Conservation (phyloP, 2,113 vertebrate species). For the Rhabdornis inornatus region DNA sequence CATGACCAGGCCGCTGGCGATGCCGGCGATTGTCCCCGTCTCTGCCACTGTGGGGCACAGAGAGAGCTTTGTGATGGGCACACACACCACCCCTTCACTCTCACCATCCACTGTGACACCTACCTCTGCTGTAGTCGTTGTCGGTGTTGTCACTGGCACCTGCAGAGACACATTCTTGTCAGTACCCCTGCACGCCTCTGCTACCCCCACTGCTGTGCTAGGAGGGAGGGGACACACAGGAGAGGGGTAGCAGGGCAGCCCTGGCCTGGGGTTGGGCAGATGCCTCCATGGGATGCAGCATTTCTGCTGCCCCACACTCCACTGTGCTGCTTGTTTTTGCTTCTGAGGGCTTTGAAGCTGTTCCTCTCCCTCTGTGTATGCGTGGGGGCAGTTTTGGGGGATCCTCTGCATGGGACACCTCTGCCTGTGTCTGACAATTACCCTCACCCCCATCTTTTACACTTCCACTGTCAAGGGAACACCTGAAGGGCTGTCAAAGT, state of each 20-base stretch:
- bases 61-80: neutral
- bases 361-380: neutral
- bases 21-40: conserved; percentile 87
- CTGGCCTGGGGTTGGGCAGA: neutral
- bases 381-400: too few species aligned
- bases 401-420: neutral
- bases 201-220: accelerated
- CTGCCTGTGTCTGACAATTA: neutral
- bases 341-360: neutral
- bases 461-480: neutral
- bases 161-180: neutral
- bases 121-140: neutral
- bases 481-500: neutral
- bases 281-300: accelerated
- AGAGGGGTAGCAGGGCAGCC: neutral
- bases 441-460: neutral
- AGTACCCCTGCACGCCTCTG: neutral
- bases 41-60: conserved; percentile 64
- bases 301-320: neutral
- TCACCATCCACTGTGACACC: accelerated
- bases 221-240: neutral
- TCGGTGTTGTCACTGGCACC: neutral
- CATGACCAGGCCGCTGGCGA: conserved; percentile 87
- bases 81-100: accelerated
- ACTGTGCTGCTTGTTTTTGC: accelerated